A percentile compares a stretch with the other conserved stretches of the same genome.
phyloP scores from a whole-genome alignment of 2,113 vertebrate genomes.

The Ammospiza caudacuta region DNA sequence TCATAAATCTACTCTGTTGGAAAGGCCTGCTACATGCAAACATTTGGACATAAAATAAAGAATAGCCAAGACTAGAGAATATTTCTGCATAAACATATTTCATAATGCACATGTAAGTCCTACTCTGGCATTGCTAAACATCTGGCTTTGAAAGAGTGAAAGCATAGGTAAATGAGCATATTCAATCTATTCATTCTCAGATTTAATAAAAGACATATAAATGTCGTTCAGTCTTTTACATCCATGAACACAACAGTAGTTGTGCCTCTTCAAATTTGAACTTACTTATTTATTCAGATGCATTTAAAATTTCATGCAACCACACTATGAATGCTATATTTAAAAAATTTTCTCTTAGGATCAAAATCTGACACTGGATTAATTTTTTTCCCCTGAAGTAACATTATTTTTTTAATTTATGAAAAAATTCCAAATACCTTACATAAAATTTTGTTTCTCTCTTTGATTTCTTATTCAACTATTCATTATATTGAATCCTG shows the following conservation, averaged over 20 bases:
- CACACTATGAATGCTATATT: background rate
- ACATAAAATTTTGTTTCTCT: background rate
- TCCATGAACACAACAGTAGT: background rate
- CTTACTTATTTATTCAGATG: background rate
- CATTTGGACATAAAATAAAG: background rate
- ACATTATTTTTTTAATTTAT: fast-evolving
- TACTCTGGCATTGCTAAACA: background rate
- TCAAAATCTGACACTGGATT: background rate
- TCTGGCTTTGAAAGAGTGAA: background rate
- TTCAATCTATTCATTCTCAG: background rate
- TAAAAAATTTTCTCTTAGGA: background rate
- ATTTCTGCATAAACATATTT: background rate
- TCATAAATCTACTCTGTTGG: background rate
- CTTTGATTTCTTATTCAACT: background rate
- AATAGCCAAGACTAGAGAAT: background rate
- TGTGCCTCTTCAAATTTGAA: background rate
- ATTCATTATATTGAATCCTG: background rate
- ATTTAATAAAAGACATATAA: background rate
- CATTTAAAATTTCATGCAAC: background rate
- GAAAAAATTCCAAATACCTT: background rate
- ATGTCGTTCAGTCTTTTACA: background rate
- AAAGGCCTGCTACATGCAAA: background rate
- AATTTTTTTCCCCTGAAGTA: background rate
- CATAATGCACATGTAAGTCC: background rate
- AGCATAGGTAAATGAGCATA: background rate